Conservation (phyloP, 2,113 vertebrate species). For the Cercocebus atys region DNA sequence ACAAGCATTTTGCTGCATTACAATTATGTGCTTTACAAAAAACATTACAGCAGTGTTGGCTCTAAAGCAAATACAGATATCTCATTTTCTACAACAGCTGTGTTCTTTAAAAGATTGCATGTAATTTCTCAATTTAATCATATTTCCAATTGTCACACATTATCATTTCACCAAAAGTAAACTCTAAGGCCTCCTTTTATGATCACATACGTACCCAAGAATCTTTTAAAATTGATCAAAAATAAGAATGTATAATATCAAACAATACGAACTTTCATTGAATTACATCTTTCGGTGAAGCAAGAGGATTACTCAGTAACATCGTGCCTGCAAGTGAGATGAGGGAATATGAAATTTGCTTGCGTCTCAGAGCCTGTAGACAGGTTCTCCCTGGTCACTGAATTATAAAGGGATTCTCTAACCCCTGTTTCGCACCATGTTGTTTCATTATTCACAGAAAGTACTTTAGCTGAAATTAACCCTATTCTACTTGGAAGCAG, state of each 20-base stretch:
- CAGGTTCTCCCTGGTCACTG: background rate
- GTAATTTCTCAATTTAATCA: conserved; percentile 69
- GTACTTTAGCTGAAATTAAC: background rate
- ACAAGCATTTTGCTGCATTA: conserved; percentile 40
- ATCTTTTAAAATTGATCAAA: conserved; percentile 28
- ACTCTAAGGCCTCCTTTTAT: conserved; percentile 34
- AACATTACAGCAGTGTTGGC: background rate
- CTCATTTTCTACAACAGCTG: conserved; percentile 61
- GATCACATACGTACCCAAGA: conserved; percentile 1
- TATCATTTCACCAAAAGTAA: conserved; percentile 49
- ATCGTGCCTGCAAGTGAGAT: background rate
- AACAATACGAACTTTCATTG: background rate
- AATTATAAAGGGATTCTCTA: background rate
- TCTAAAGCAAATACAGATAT: conserved; percentile 39
- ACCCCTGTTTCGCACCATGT: background rate
- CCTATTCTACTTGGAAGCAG: background rate
- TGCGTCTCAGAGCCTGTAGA: rapidly evolving
- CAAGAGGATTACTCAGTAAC: background rate
- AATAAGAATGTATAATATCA: conserved; percentile 32
- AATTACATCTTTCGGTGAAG: background rate
- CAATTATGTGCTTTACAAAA: conserved; percentile 44
- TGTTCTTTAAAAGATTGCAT: conserved; percentile 18
- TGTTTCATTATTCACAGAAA: too few species aligned
- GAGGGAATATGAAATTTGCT: rapidly evolving
- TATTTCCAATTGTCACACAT: conserved; percentile 56